Evolutionary conservation across 2,113 vertebrate genomes (phyloP), one percentile per base, ranked within the genome.

Genomic region (Pelobates fuscus): DNA sequence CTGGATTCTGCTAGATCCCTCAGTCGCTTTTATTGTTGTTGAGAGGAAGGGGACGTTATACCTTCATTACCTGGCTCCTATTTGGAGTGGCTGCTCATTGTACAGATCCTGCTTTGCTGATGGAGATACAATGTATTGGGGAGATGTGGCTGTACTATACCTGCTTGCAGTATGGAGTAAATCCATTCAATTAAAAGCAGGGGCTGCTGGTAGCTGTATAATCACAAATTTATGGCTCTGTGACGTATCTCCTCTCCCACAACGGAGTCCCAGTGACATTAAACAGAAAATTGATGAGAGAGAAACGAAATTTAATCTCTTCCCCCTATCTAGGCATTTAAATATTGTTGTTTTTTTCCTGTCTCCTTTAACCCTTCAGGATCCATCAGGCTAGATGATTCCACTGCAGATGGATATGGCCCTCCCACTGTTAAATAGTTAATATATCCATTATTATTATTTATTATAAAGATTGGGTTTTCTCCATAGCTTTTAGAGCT

Each of bases 281-380:
- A 92, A 91, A 89, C 89, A 86, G 86, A 90, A 91, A 92, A 92
- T 85, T 90, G 90, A 93, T 91, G 91, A 87, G 87, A 89, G 81
- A 79, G 83, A 78, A 84, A 79, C 81, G 81, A 79, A 84, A 86
- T 81, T 82, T 72, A 88, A 89, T 85, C 86, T 84, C 79, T 81
- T 78, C 71, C 72, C 46, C 60, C 70, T 46, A 55, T 54, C 27
- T 44, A 65, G 61, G 30, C 60, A 65, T 73, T 73, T 65, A 55
- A 73, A 65, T 55, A 49, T 57, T 73, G 61, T 73, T 64, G 20
- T 57, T n/a, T n/a, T n/a, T n/a, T n/a, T n/a, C n/a, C 26, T 15
- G 54, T 21, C 23, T 21, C 17, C 20, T 62, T 69, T 70, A 70
- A 70, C 67, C 41, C 52, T 58, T 58, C 29, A 23, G 8, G n/a